Percentiles rank a stretch among this genome's conserved stretches.
phyloP scores from a whole-genome alignment of 2,888 invertebrate species.

The Eulithis prunata region DNA sequence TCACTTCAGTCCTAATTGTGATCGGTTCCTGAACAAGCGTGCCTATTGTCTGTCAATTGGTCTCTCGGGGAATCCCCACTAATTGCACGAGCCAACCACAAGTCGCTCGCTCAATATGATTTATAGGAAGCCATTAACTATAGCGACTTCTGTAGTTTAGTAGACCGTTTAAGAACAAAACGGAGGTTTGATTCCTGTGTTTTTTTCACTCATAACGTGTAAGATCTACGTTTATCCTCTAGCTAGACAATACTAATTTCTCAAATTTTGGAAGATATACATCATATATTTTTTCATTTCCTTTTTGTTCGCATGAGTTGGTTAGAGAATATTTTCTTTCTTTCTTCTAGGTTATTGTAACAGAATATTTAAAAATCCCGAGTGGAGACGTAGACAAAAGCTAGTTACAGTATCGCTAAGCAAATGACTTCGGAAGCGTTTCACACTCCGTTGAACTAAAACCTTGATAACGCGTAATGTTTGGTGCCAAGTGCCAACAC shows the following conservation, averaged over 20 bases:
- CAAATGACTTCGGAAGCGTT: slow-evolving; percentile 11
- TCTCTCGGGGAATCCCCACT: slow-evolving; percentile 15
- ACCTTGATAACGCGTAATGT: slow-evolving; percentile 4
- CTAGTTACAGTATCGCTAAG: background rate
- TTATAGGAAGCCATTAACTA: slow-evolving; percentile 4
- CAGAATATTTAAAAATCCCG: background rate
- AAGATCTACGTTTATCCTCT: too few relatives aligned
- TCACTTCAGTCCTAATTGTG: slow-evolving; percentile 15
- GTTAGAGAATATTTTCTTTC: too few relatives aligned
- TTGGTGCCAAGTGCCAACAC: slow-evolving; percentile 5
- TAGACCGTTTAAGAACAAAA: too few relatives aligned
- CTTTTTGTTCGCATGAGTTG: too few relatives aligned
- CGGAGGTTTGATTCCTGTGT: too few relatives aligned
- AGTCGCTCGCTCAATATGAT: slow-evolving; percentile 12
- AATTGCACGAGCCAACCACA: slow-evolving; percentile 19
- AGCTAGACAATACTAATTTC: too few relatives aligned
- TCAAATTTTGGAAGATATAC: too few relatives aligned
- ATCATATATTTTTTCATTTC: too few relatives aligned
- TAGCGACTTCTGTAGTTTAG: background rate
- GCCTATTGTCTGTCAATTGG: slow-evolving; percentile 18
- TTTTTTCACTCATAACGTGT: too few relatives aligned
- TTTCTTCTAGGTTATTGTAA: too few relatives aligned
- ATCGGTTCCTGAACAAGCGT: slow-evolving; percentile 15
- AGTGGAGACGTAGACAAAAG: background rate
- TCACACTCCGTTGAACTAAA: slow-evolving; percentile 18